phyloP scores from a whole-genome alignment of 2,113 vertebrate species.

The Lutjanus erythropterus region DNA sequence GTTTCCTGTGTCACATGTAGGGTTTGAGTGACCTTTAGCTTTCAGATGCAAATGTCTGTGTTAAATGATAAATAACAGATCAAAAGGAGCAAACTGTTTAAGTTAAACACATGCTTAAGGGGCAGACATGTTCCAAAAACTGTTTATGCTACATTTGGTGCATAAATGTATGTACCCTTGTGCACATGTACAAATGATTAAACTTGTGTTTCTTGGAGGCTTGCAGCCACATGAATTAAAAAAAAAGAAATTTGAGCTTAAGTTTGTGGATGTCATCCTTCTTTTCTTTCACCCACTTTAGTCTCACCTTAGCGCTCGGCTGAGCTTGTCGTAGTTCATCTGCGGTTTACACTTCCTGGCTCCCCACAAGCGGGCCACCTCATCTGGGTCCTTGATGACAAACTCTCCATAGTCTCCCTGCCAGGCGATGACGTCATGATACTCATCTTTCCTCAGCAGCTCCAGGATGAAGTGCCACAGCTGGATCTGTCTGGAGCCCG shows the following conservation, averaged over 20 bases:
- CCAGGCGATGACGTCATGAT: slow-evolving; percentile 94
- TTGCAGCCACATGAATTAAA: not conserved
- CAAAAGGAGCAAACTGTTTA: too few species aligned
- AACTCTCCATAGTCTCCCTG: slow-evolving; percentile 95
- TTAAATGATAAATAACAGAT: not conserved
- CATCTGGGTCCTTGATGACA: slow-evolving; percentile 93
- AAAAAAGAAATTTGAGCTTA: too few species aligned
- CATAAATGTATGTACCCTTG: not conserved
- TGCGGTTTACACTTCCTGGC: slow-evolving; percentile 94
- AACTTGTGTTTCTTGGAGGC: not conserved
- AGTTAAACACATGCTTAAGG: too few species aligned
- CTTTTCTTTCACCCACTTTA: not conserved
- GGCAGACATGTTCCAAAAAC: too few species aligned
- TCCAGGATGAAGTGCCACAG: slow-evolving; percentile 96
- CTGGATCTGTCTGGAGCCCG: slow-evolving; percentile 94
- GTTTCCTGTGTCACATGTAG: not conserved
- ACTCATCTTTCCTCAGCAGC: slow-evolving; percentile 91
- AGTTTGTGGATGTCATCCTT: not conserved
- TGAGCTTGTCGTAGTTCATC: slow-evolving; percentile 96
- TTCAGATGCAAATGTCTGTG: not conserved
- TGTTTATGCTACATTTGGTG: too few species aligned
- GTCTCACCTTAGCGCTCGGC: slow-evolving; percentile 87
- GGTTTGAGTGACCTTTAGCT: not conserved
- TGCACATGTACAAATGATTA: not conserved
- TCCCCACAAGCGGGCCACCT: slow-evolving; percentile 92